Percentiles rank a stretch among this genome's conserved stretches.
Evolutionary conservation across 2,797 vertebrate genomes (phyloP).

Genomic region (Tragelaphus oryx): DNA sequence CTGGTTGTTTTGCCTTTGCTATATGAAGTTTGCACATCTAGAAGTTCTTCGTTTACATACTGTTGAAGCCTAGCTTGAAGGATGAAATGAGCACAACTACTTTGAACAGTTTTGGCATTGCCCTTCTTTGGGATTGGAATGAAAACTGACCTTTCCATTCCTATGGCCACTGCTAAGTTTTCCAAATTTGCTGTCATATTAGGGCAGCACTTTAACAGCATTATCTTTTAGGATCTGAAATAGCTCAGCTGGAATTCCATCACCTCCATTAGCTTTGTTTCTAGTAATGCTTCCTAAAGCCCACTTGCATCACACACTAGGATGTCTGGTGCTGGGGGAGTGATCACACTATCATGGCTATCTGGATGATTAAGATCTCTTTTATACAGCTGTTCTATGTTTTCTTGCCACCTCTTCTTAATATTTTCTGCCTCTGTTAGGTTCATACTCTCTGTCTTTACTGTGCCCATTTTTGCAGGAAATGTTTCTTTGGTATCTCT

Average conservation of each 20-base stretch:
- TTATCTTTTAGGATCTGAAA: not conserved
- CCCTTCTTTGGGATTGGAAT: not conserved
- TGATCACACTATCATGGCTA: not conserved
- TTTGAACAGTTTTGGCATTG: not conserved
- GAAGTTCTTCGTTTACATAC: not conserved
- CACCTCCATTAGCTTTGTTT: not conserved
- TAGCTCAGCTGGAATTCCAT: not conserved
- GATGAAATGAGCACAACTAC: not conserved
- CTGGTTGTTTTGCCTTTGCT: not conserved
- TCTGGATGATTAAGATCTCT: not conserved
- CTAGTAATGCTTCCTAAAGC: not conserved
- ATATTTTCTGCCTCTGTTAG: not conserved
- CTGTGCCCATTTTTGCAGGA: not conserved
- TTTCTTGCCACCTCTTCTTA: not conserved
- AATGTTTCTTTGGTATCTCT: not conserved
- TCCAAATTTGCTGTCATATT: not conserved
- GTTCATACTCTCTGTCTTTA: not conserved
- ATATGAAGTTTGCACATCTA: not conserved
- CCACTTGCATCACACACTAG: not conserved
- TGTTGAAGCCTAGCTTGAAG: not conserved
- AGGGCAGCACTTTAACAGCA: not conserved
- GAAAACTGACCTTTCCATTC: not conserved
- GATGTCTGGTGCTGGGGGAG: not conserved
- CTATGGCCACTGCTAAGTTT: not conserved
- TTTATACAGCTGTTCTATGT: not conserved